Base-by-base conservation (phyloP, 2,888 invertebrate genomes). In the Odontocerum albicorne region DNA sequence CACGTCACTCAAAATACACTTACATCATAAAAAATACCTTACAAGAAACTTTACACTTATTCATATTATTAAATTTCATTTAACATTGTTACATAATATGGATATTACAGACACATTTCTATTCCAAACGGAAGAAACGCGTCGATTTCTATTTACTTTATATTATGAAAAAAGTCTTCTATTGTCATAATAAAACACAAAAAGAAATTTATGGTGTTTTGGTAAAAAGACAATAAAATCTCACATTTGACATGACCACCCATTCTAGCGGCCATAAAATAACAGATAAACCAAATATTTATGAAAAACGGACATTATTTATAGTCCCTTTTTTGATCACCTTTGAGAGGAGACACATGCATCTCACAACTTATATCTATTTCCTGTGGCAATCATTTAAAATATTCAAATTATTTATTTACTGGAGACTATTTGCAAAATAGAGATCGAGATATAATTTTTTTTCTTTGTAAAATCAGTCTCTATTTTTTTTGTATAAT, bases 141-240 rank as follows among this genome's bases (percentile, higher is more conserved):
- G n/a, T n/a, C n/a, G n/a, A n/a, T 4, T 27, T 27, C 27, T 4
- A 44, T 19, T 17, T 10, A 32, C 32, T n/a, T 15, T 32, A 19
- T 15, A 44, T 17, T 44, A 27, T 33, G 19, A 44, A 32, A 15
- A 44, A 44, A 27, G 13, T 17, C 44, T 32, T 44, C 32, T 16
- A 15, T 12, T 44, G 44, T 44, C 44, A 44, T 32, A 44, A 44
- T 44, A 38, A 47, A 47, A 47, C 22, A 47, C 38, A 15, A 10
- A 15, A 12, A n/a, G 3, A 27, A 16, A 47, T 47, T 47, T 47
- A 47, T 47, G 31, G 31, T 16, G 36, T 36, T 47, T 33, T 38
- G 21, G 47, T 47, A 19, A 39, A 27, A 38, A 38, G 38, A 47
- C 39, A 47, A 47, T 47, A 47, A 47, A 47, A 47, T 27, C 20